A percentile compares a stretch with the other conserved stretches of the same genome.
These are phyloP conservation scores for Notarius lentiginosus DNA, from an alignment of 2,113 vertebrate species.

Conservation along the genomic window DNA sequence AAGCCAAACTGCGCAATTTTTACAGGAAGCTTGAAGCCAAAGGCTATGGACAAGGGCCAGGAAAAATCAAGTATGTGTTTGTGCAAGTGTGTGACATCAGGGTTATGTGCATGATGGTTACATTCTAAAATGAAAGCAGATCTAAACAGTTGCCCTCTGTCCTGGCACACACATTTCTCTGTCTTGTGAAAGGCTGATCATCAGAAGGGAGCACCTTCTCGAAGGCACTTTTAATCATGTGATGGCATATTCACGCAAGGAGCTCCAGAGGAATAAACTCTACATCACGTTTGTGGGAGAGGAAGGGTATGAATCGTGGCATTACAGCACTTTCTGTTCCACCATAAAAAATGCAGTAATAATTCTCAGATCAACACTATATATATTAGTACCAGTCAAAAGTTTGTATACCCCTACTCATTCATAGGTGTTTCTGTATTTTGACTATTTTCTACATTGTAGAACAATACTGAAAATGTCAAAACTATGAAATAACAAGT, in stretches of 20 bases:
- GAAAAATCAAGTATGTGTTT: slow-evolving; percentile 93
- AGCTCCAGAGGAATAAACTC: slow-evolving; percentile 97
- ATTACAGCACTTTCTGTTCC: neutral
- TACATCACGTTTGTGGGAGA: slow-evolving; percentile 95
- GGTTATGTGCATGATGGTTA: neutral
- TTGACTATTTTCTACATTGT: too few relatives aligned
- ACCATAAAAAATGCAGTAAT: neutral
- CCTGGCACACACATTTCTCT: neutral
- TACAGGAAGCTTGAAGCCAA: slow-evolving; percentile 98
- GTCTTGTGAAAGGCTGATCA: slow-evolving; percentile 79
- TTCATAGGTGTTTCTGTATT: too few relatives aligned
- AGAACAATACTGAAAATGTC: too few relatives aligned
- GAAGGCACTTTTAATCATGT: slow-evolving; percentile 98
- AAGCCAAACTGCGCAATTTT: slow-evolving; percentile 97
- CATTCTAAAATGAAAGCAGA: neutral
- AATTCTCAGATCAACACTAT: too few relatives aligned
- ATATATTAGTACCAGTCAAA: too few relatives aligned
- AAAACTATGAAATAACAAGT: too few relatives aligned
- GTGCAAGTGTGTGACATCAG: neutral
- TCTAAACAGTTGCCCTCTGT: neutral
- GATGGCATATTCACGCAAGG: slow-evolving; percentile 96
- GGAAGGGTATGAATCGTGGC: slow-evolving; percentile 80
- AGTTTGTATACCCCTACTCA: too few relatives aligned
- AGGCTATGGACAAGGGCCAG: slow-evolving; percentile 96
- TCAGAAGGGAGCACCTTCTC: slow-evolving; percentile 90